Conservation (phyloP, 2,113 vertebrate species). For the Heterocephalus glaber region DNA sequence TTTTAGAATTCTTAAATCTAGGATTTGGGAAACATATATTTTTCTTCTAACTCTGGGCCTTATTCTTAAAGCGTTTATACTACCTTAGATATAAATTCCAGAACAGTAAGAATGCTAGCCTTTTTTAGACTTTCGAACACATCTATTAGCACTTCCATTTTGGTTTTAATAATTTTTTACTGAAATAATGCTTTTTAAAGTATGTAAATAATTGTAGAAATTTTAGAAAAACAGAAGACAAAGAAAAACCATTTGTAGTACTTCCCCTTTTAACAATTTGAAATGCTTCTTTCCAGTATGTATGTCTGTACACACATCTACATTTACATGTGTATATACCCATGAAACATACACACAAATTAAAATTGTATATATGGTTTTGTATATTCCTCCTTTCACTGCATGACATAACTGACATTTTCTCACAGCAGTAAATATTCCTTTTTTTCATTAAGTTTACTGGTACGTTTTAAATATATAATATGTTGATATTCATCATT, state of each 20-base stretch:
- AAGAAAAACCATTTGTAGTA: not conserved
- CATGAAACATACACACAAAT: not conserved
- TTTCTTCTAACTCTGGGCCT: not conserved
- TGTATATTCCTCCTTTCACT: not conserved
- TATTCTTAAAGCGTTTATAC: not conserved
- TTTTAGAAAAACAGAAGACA: not conserved
- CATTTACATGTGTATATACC: not conserved
- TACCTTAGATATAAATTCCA: not conserved
- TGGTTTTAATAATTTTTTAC: not conserved
- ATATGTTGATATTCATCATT: too few species aligned
- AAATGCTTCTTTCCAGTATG: not conserved
- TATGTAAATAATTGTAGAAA: not conserved
- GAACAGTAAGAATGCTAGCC: not conserved
- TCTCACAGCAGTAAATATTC: not conserved
- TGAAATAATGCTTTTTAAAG: not conserved
- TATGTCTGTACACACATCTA: not conserved
- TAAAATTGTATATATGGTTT: not conserved
- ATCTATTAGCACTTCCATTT: not conserved
- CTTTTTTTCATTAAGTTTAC: too few species aligned
- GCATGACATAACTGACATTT: not conserved
- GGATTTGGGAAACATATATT: not conserved
- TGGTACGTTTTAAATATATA: too few species aligned
- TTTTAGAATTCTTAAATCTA: not conserved
- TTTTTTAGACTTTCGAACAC: not conserved
- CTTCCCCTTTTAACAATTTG: not conserved